Evolutionary conservation across 1,140 invertebrate genomes (phyloP), one percentile per base, ranked within the genome.

Genomic region (Saccostrea echinata): DNA sequence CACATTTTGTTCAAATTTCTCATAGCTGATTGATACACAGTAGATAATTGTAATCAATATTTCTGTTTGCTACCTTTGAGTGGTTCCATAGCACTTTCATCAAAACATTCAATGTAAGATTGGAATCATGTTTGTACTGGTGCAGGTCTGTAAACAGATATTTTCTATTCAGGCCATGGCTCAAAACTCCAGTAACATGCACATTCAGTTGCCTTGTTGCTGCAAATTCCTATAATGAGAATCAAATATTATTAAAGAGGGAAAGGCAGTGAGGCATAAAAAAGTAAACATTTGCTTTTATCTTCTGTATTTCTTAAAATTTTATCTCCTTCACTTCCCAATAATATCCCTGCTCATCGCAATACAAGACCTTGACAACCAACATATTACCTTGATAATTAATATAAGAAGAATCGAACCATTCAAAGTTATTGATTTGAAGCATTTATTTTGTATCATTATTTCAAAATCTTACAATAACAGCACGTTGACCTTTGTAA

Each of bases 41-140:
- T 6, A 61, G 57, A 16, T 61, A 21, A 18, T 57, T 57, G 1
- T 57, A 57, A 57, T 57, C 13, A 61, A 21, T 61, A n/a, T 21
- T 61, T 61, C 18, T 61, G 57, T 18, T 61, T 61, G 0, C 57
- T 61, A 61, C 57, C 57, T 61, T 61, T 61, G 57, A 61, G 57
- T 61, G 57, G n/a, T 61, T 61, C 57, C 57, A 61, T 18, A 61
- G 18, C n/a, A 61, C 57, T 61, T 61, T 61, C 57, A 61, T 61
- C 57, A 61, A 61, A 81, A 84, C 52, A 27, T 84, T 84, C 51
- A 84, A 13, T 52, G 82, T 84, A 6, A 84, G 82, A 53, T 84
- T 84, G 43, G 82, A 84, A 84, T 84, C 82, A 84, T 84, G 82
- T 52, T 84, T 84, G 52, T 84, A 83, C 43, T 83, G 81, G n/a